These are phyloP conservation scores for Callinectes sapidus DNA, from an alignment of 2,888 invertebrate species.

Conservation along the genomic window DNA sequence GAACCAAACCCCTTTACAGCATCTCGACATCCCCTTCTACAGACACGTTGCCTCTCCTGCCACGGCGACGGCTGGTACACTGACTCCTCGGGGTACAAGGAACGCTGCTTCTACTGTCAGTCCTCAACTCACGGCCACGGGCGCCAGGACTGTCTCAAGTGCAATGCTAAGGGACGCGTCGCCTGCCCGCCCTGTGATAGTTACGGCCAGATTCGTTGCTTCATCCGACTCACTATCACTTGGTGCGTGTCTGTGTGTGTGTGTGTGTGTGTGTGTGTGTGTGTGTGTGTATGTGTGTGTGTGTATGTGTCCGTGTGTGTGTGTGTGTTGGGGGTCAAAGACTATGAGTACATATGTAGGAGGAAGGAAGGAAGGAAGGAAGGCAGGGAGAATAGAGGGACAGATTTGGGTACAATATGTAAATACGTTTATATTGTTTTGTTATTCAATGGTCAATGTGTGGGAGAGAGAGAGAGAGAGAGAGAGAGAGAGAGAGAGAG, in stretches of 20 bases:
- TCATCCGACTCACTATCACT: slow-evolving; percentile 77
- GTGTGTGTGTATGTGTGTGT: slow-evolving; percentile 9
- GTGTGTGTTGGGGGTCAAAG: not conserved
- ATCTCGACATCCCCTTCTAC: slow-evolving; percentile 27
- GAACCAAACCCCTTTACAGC: not conserved
- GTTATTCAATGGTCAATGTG: not conserved
- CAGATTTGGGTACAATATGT: slow-evolving; percentile 7
- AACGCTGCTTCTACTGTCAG: slow-evolving; percentile 76
- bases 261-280: slow-evolving; percentile 10
- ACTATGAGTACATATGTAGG: not conserved
- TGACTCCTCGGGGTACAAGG: slow-evolving; percentile 75
- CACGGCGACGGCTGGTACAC: slow-evolving; percentile 77
- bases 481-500: slow-evolving; percentile 10
- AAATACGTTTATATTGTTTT: not conserved
- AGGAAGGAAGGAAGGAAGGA: not conserved
- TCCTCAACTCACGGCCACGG: slow-evolving; percentile 76
- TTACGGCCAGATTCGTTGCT: slow-evolving; percentile 77
- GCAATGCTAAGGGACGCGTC: slow-evolving; percentile 77
- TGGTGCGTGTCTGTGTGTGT: slow-evolving; percentile 73
- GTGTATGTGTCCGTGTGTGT: slow-evolving; percentile 22
- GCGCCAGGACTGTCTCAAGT: slow-evolving; percentile 76
- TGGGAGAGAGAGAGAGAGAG: not conserved
- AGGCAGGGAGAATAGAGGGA: not conserved
- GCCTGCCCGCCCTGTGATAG: slow-evolving; percentile 77
- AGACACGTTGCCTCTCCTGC: slow-evolving; percentile 77